Base-by-base conservation (phyloP, 1,140 invertebrate species). In the Vanessa atalanta region DNA sequence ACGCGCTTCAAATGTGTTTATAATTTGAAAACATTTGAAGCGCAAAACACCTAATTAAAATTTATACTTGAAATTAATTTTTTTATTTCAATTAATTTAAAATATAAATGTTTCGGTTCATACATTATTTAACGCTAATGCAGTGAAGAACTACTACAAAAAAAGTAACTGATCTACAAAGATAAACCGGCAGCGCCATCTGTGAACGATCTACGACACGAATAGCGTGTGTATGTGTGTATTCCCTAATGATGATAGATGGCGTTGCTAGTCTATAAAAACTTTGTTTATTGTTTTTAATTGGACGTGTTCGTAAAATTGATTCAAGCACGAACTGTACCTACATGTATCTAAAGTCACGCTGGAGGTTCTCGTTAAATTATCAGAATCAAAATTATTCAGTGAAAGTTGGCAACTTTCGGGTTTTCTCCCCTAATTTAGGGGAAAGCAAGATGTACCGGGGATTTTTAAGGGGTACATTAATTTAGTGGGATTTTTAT, bases 141-240 rank as follows among this genome's bases (percentile, higher is more conserved):
- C 1, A 55, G 5, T 12, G 1, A 1, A 0, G 20, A 20, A 20
- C 20, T 20, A 20, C 5, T 55, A 20, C 9, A 15, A 53, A 55
- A 20, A 55, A 55, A 55, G 8, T 6, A 0, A 55, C 16, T 55
- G n/a, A 31, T 37, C 9, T 15, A 61, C 6, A 15, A 31, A 11
- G 3, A 37, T 6, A 23, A 55, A 57, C 47, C 13, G 43, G 51
- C 66, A 66, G n/a, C 73, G 73, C 68, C 73, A 75, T 75, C 73
- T 71, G 26, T 75, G 37, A 60, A 51, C n/a, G 63, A 70, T 70
- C 43, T 65, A 51, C 15, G 7, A 51, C 37, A 75, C 53, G 61
- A 65, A 20, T 57, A n/a, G 9, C 31, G 43, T 2, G 3, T 13
- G 15, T 14, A 47, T 14, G 12, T 31, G 11, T 1, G n/a, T 47